Evolutionary conservation across 2,888 invertebrate species (phyloP), one percentile per base, ranked within the genome.

Genomic region (Chromoteleia sp.): DNA sequence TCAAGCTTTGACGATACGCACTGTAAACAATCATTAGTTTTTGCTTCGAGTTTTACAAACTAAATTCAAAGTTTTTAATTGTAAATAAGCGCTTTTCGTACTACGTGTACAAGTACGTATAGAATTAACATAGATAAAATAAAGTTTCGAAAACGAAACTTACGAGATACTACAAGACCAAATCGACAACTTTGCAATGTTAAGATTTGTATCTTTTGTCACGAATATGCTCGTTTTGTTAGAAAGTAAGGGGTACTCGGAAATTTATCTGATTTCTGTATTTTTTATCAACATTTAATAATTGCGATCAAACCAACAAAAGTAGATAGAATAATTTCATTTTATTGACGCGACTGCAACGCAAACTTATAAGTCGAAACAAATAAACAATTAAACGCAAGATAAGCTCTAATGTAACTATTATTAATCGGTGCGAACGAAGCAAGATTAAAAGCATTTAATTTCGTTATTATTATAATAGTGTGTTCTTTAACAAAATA

Each of bases 201-300:
- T 63, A 36, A 1, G 63, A 63, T 63, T 10, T n/a, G 8, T 48
- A 63, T 63, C 50, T 48, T 63, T 50, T 50, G 63, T 63, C 63
- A 63, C 50, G 63, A 63, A 50, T 36, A 50, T 50, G 63, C 63
- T 50, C 63, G 25, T 63, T 63, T 63, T 63, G 63, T 63, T 63
- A 63, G 63, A 63, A 63, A 63, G 63, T 14, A 50, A 33, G 25
- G 48, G 48, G 25, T 63, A 59, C 33, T 21, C 10, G 12, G 1
- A 33, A 48, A 50, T 63, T 63, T 48, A 63, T 50, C 63, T 50
- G 63, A 63, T 63, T 36, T 15, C 5, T 43, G 14, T 36, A 50
- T 14, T 63, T 48, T 36, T 48, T 21, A 33, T 15, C 29, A 25
- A 25, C 30, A 30, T 63, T 17, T 19, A 14, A 36, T 30, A n/a